A percentile compares a stretch with the other conserved stretches of the same genome.
phyloP scores from a whole-genome alignment of 2,797 vertebrate genomes.

The Spondyliosoma cantharus region DNA sequence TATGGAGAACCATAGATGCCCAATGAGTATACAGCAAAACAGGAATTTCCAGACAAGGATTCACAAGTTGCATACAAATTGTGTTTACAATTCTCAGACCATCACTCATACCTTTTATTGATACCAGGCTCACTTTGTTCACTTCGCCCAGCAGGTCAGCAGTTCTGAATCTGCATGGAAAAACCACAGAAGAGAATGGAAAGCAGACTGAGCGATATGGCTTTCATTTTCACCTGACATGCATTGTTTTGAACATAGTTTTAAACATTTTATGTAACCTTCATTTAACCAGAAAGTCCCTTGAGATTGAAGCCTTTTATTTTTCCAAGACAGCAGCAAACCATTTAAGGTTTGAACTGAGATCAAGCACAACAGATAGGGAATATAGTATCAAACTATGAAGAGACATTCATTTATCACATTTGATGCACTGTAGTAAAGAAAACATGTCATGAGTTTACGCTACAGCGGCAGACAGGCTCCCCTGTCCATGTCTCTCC shows the following conservation, averaged over 20 bases:
- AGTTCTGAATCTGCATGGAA: conserved; percentile 62
- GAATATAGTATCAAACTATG: no score
- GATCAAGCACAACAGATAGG: no score
- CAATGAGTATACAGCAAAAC: conserved; percentile 1
- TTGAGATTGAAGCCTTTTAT: no score
- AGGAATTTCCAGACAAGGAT: background rate
- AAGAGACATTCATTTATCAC: no score
- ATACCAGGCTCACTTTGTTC: conserved; percentile 49
- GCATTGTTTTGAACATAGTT: conserved; percentile 1
- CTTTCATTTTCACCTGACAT: conserved; percentile 5
- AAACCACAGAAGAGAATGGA: conserved; percentile 75
- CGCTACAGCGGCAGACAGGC: background rate
- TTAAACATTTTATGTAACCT: no score
- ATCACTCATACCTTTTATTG: conserved; percentile 59
- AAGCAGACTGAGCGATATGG: conserved; percentile 66
- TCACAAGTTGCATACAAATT: conserved; percentile 22
- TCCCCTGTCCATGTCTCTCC: background rate
- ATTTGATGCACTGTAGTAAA: conserved; percentile 66
- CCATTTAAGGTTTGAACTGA: no score
- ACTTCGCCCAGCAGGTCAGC: conserved; percentile 37
- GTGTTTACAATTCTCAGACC: conserved; percentile 59
- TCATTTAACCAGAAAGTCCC: no score
- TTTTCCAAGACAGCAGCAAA: no score
- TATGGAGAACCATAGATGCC: background rate
- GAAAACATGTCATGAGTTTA: conserved; percentile 61